Base-by-base conservation (phyloP, 2,797 vertebrate genomes). In the Sphenodon punctatus region DNA sequence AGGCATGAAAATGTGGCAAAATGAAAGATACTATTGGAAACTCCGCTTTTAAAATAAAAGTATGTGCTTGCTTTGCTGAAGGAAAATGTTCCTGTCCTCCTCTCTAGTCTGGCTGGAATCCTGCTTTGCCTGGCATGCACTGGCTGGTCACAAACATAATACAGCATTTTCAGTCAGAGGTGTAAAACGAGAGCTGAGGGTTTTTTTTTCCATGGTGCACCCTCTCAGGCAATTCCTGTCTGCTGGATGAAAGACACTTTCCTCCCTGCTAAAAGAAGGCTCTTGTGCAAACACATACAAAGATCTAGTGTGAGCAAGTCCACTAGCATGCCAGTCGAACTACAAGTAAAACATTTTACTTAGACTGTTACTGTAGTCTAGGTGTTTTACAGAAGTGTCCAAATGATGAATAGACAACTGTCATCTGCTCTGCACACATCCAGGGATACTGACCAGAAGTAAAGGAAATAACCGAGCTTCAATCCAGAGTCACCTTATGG, bases 221-320 rank as follows among this genome's bases (percentile, higher is more conserved):
- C 2, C 16, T 2, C 4, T 78, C 32, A 71, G 63, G 63, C 75
- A 84, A 55, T 30, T 51, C 25, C 59, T 65, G 17, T n/a, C 48
- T 70, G 25, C 63, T 23, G 48, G 55, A 17, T 89, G 80, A 94
- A 91, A 89, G 75, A 66, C 49, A 32, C 74, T 88, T 93, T 91
- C 89, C 69, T 88, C 72, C 69, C 23, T 80, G 64, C 2, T 1
- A 23, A 49, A 85, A 79, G 75, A 88, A 89, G 78, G 72, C 58
- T 84, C 75, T 84, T 83, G 23, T 82, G 41, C 75, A 91, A 69
- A 73, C 82, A 60, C 68, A 25, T 70, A 92, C 83, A 92, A 86
- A 91, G 82, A 27, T 22, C 68, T 77, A 83, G 65, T 93, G 4
- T 93, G 27, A 70, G 76, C 42, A 36, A 51, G 41, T 43, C 63